Evolutionary conservation across 2,888 invertebrate genomes (phyloP).

Genomic region (Entomobrya multifasciata): DNA sequence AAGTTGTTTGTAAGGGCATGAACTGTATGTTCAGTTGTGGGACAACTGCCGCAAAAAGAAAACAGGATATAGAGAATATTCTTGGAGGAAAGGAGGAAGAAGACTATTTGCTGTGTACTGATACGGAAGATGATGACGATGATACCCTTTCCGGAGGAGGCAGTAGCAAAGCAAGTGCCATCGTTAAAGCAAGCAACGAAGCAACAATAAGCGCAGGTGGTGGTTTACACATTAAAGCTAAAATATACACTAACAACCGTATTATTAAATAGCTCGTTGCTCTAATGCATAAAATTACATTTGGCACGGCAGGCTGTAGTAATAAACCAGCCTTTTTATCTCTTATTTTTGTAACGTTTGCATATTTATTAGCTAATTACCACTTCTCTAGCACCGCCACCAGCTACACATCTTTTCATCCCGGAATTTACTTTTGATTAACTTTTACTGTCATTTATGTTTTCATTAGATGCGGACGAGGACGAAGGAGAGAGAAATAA

Average conservation of each 20-base stretch:
- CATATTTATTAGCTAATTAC: slow-evolving; percentile 23
- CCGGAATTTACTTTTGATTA: neutral
- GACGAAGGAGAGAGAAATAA: neutral
- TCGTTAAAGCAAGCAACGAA: neutral
- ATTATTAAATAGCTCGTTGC: neutral
- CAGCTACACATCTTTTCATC: neutral
- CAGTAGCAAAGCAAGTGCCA: neutral
- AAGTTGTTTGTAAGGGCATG: slow-evolving; percentile 71
- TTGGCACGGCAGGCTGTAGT: neutral
- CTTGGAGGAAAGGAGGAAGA: neutral
- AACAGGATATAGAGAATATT: slow-evolving; percentile 68
- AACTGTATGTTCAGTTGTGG: slow-evolving; percentile 78
- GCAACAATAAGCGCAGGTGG: slow-evolving; percentile 12
- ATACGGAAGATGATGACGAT: neutral
- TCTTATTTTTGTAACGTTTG: neutral
- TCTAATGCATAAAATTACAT: slow-evolving; percentile 20
- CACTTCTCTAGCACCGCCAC: neutral
- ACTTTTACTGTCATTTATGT: slow-evolving; percentile 9
- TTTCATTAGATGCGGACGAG: neutral
- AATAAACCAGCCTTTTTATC: neutral
- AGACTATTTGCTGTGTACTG: slow-evolving; percentile 10
- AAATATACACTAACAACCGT: neutral
- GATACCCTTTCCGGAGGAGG: neutral
- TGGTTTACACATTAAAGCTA: neutral
- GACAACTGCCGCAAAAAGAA: slow-evolving; percentile 30